phyloP scores from a whole-genome alignment of 1,140 invertebrate genomes.

The Pseudachorutes palmiensis region DNA sequence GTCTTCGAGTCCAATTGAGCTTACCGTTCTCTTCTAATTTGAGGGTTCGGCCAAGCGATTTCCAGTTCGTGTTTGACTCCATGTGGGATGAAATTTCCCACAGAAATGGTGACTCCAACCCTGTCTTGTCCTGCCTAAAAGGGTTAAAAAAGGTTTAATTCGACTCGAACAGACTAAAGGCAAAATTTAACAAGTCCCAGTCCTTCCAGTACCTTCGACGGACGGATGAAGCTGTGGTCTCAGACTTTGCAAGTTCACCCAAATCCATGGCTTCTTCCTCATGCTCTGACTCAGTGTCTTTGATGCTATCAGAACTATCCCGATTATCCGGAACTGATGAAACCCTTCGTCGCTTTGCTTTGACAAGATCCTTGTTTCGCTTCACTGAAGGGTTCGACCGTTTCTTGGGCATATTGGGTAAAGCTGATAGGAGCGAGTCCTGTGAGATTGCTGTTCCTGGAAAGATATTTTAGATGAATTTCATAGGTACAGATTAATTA shows the following conservation, averaged over 20 bases:
- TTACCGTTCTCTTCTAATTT: conserved; percentile 39
- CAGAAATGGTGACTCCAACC: conserved; percentile 32
- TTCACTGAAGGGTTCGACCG: conserved; percentile 12
- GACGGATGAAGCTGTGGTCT: not conserved
- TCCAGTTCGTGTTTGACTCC: conserved; percentile 34
- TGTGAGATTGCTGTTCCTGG: conserved; percentile 18
- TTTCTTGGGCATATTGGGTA: conserved; percentile 8
- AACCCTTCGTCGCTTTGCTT: conserved; percentile 10
- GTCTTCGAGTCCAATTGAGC: too few relatives aligned
- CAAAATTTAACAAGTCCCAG: not conserved
- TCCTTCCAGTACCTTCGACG: not conserved
- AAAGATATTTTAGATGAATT: not conserved
- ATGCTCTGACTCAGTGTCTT: conserved; percentile 8
- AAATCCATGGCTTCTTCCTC: conserved; percentile 10
- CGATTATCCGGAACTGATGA: not conserved
- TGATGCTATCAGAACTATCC: conserved; percentile 1
- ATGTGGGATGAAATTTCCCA: conserved; percentile 39
- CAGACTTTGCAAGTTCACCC: not conserved
- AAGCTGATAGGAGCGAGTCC: conserved; percentile 15
- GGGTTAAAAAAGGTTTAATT: not conserved
- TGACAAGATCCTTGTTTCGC: not conserved
- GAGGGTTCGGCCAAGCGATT: conserved; percentile 38
- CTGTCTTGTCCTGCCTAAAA: conserved; percentile 24
- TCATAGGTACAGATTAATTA: not conserved
- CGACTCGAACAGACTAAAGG: not conserved